These are phyloP conservation scores for Drosophila formosana DNA, from an alignment of 2,888 invertebrate species.

Conservation along the genomic window DNA sequence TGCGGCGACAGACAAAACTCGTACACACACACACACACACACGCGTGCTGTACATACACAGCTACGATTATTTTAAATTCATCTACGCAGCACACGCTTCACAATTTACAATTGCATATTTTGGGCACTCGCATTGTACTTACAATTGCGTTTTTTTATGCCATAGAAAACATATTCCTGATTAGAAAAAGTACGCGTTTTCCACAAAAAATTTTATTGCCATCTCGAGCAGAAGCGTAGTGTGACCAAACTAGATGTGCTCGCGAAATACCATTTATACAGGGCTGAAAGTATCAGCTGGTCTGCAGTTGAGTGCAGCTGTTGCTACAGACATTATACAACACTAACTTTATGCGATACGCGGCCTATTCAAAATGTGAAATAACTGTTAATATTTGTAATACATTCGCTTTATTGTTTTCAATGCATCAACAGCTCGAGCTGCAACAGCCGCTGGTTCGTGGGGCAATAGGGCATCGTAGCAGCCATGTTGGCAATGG, in stretches of 20 bases:
- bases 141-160: constrained; percentile 42
- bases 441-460: constrained; percentile 95
- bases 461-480: constrained; percentile 97
- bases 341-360: background rate
- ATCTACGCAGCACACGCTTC: background rate
- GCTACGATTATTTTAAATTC: background rate
- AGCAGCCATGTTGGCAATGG: constrained; percentile 96
- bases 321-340: background rate
- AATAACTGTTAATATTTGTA: no score
- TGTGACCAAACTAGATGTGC: constrained; percentile 14
- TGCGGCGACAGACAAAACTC: constrained; percentile 2
- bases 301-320: background rate
- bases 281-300: constrained; percentile 15
- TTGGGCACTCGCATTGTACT: constrained; percentile 6
- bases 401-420: constrained; percentile 12
- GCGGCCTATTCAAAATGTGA: constrained; percentile 2
- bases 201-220: constrained; percentile 23
- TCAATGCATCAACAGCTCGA: constrained; percentile 97
- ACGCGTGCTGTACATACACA: background rate
- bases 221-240: constrained; percentile 27
- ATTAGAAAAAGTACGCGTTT: constrained; percentile 24
- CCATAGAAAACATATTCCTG: constrained; percentile 31
- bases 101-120: background rate
- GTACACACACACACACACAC: constrained; percentile 4
- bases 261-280: constrained; percentile 8